phyloP scores from a whole-genome alignment of 2,797 vertebrate species.

The Ciconia nigra region DNA sequence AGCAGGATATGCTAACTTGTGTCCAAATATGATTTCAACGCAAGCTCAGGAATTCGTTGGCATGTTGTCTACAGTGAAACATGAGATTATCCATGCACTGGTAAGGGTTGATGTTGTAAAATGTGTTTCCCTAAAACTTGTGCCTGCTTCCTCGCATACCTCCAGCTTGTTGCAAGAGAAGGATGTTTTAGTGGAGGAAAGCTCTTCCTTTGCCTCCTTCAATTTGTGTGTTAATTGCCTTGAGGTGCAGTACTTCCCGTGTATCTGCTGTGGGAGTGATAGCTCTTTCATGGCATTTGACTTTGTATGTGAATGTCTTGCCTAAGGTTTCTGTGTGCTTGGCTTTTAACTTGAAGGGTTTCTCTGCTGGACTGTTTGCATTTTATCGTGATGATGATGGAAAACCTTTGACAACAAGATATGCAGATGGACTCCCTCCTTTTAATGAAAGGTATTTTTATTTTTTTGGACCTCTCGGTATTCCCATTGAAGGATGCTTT shows the following conservation, averaged over 20 bases:
- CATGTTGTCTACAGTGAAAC: slow-evolving; percentile 97
- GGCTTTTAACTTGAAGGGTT: slow-evolving; percentile 80
- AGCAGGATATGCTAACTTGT: slow-evolving; percentile 96
- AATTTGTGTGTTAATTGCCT: not conserved
- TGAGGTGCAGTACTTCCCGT: not conserved
- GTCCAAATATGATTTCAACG: slow-evolving; percentile 94
- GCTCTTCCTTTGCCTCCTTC: not conserved
- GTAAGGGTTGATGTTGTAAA: slow-evolving; percentile 67
- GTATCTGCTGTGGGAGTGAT: not conserved
- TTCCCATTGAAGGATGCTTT: not conserved
- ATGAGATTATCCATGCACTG: slow-evolving; percentile 97
- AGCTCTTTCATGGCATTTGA: not conserved
- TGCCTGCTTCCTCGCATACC: not conserved
- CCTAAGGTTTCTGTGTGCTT: not conserved
- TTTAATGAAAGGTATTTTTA: slow-evolving; percentile 90
- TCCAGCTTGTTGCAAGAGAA: not conserved
- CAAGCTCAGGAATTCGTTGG: slow-evolving; percentile 93
- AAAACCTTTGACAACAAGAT: slow-evolving; percentile 89
- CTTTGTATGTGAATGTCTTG: not conserved
- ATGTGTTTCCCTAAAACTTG: not conserved
- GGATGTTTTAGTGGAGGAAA: not conserved
- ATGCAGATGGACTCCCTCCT: slow-evolving; percentile 87
- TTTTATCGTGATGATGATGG: slow-evolving; percentile 94
- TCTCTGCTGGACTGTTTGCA: slow-evolving; percentile 95
- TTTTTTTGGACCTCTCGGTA: not conserved